Percentiles rank a stretch among this genome's conserved stretches.
Evolutionary conservation across 2,888 invertebrate genomes (phyloP).

Genomic region (Xanthorhoe designata): DNA sequence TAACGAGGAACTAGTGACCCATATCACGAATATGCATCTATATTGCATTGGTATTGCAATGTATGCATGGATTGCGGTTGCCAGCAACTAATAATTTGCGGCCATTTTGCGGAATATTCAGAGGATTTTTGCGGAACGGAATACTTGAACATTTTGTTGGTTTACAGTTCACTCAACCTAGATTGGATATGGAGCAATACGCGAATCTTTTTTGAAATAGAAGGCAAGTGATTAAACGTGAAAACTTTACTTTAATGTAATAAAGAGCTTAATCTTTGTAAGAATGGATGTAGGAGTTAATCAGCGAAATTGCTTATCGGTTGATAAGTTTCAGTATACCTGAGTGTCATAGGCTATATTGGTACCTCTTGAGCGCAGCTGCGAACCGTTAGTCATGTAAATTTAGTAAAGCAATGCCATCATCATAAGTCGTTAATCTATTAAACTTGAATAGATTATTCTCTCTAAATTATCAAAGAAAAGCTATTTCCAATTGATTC

Average conservation of each 20-base stretch:
- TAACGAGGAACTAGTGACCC: conserved; percentile 51
- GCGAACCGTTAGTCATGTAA: no score
- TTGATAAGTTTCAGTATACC: no score
- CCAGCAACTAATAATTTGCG: conserved; percentile 25
- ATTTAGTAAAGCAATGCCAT: no score
- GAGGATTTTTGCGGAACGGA: conserved; percentile 12
- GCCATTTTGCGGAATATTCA: conserved; percentile 22
- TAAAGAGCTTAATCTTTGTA: no score
- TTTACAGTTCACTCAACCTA: conserved; percentile 5
- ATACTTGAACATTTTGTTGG: conserved; percentile 1
- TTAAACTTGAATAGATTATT: not conserved
- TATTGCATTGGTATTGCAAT: conserved; percentile 45
- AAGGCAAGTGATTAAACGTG: not conserved
- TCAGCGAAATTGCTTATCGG: no score
- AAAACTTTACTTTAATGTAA: no score
- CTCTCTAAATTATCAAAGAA: not conserved
- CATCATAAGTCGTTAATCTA: no score
- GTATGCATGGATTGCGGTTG: conserved; percentile 37
- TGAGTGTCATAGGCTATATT: no score
- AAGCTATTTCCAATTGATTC: conserved; percentile 1
- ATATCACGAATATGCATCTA: conserved; percentile 46
- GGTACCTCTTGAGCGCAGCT: no score
- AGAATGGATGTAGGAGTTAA: no score
- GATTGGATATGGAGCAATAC: not conserved
- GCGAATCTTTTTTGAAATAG: not conserved